Evolutionary conservation across 2,797 vertebrate species (phyloP).

Genomic region (Helarctos malayanus): DNA sequence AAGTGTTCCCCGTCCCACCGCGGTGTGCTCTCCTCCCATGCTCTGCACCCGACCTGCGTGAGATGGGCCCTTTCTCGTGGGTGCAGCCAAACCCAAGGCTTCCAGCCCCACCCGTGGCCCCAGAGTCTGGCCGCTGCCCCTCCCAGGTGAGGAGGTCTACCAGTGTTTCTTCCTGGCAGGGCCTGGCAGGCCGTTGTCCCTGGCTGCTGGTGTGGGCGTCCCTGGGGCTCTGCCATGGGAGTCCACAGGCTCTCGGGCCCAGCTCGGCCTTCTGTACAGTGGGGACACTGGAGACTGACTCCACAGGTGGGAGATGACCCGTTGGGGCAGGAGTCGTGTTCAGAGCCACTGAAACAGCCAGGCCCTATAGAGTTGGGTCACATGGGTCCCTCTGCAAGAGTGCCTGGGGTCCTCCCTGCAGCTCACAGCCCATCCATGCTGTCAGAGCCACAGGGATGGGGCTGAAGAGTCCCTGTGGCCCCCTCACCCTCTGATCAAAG

Average conservation of each 20-base stretch:
- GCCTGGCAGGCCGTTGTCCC: neutral
- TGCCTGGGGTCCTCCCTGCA: neutral
- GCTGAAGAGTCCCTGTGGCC: neutral
- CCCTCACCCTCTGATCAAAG: neutral
- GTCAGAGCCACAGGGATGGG: neutral
- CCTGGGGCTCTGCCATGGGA: neutral
- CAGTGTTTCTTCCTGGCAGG: neutral
- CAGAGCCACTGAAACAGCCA: neutral
- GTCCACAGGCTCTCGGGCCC: neutral
- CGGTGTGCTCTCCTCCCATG: fast-evolving
- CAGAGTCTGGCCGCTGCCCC: neutral
- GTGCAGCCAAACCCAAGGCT: neutral
- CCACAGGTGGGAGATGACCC: neutral
- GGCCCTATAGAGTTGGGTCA: neutral
- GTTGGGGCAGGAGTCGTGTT: fast-evolving
- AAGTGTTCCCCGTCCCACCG: neutral
- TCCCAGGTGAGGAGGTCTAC: neutral
- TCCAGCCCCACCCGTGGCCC: neutral
- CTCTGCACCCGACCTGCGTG: neutral
- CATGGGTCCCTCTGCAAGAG: neutral
- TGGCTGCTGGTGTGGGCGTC: too few species aligned
- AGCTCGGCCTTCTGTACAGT: neutral
- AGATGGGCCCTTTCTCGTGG: neutral
- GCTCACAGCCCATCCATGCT: neutral
- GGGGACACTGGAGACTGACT: neutral